A percentile compares a stretch with the other conserved stretches of the same genome.
phyloP scores from a whole-genome alignment of 2,888 invertebrate species.

The Trissoscelio sp. region DNA sequence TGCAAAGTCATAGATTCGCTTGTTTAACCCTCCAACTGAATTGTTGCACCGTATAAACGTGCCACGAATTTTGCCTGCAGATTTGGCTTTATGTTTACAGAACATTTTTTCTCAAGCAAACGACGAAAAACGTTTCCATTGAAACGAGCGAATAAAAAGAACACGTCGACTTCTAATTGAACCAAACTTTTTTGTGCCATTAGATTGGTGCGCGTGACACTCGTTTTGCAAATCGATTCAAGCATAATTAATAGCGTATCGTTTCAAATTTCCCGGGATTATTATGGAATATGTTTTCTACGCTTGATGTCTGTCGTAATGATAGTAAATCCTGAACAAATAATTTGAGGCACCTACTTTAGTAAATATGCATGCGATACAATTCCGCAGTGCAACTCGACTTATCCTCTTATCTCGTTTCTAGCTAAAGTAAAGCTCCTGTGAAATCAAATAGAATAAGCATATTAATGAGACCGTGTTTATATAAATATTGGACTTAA shows the following conservation, averaged over 20 bases:
- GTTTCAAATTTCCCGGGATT: background rate
- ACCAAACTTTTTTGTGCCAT: background rate
- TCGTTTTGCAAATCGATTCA: background rate
- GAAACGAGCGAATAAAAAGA: background rate
- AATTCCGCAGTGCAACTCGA: conserved; percentile 35
- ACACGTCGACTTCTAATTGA: conserved; percentile 15
- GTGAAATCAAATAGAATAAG: conserved; percentile 50
- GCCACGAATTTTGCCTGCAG: conserved; percentile 61
- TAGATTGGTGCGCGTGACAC: background rate
- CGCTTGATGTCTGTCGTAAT: background rate
- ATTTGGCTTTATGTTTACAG: conserved; percentile 55
- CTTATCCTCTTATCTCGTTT: conserved; percentile 58
- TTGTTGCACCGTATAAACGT: conserved; percentile 67
- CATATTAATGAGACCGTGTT: conserved; percentile 38
- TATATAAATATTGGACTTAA: conserved; percentile 4
- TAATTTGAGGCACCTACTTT: conserved; percentile 38
- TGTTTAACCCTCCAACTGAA: conserved; percentile 69
- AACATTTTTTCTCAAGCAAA: conserved; percentile 15
- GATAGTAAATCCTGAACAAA: conserved; percentile 27
- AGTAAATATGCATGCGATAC: conserved; percentile 43
- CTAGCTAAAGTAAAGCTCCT: conserved; percentile 37
- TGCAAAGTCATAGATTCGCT: conserved; percentile 68
- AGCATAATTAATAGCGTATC: conserved; percentile 7
- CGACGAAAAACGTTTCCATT: conserved; percentile 17
- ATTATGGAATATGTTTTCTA: conserved; percentile 5